phyloP scores from a whole-genome alignment of 2,113 vertebrate species.

The Ptychochromis oligacanthus region DNA sequence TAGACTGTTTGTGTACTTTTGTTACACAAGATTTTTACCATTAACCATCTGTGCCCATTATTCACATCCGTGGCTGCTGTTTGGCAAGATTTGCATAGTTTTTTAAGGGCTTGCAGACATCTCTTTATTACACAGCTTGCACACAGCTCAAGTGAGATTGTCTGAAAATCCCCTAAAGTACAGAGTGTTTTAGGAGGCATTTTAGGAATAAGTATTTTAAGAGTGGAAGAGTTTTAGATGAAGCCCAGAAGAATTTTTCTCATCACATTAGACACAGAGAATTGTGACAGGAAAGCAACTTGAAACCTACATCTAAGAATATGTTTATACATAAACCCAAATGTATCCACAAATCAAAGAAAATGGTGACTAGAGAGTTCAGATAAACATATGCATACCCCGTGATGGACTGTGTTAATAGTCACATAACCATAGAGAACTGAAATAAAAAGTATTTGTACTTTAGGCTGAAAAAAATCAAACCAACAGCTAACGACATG shows the following conservation, averaged over 20 bases:
- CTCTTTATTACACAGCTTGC: neutral
- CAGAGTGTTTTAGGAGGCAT: neutral
- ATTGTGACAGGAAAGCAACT: neutral
- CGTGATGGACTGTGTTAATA: neutral
- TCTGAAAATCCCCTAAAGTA: constrained; percentile 1
- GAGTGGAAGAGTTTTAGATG: neutral
- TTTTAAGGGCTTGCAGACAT: neutral
- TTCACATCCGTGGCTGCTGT: neutral
- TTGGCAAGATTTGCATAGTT: constrained; percentile 8
- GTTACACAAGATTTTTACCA: neutral
- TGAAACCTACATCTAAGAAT: neutral
- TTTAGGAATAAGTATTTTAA: neutral
- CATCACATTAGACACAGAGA: neutral
- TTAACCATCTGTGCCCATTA: neutral
- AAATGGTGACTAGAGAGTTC: neutral
- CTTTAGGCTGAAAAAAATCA: neutral
- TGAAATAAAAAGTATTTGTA: neutral
- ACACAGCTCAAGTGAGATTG: neutral
- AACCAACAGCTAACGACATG: neutral
- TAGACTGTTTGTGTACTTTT: neutral
- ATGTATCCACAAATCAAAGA: neutral
- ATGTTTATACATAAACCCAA: neutral
- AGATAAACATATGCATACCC: neutral
- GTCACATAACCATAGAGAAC: neutral
- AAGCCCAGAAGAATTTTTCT: neutral